Base-by-base conservation (phyloP, 2,888 invertebrate species). In the Nezara viridula region DNA sequence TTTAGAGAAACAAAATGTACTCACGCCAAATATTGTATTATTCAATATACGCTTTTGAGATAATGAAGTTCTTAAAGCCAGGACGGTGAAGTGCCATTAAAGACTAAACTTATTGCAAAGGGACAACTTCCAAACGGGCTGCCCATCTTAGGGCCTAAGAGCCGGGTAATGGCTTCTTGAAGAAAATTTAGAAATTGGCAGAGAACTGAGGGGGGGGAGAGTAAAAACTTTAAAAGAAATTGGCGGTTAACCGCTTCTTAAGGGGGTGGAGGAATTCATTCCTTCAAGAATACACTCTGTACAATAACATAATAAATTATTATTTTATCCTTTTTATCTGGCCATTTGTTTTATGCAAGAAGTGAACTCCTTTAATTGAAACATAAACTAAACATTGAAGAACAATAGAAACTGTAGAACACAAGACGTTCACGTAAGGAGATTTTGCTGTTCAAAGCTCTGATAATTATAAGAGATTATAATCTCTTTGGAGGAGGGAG, bases 131-230 rank as follows among this genome's bases (percentile, higher is more conserved):
- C 66, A 73, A 37, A 32, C 19, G 19, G 24, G 0, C 66, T 6
- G 32, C 19, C 6, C 66, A 37, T 73, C 66, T 37, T 73, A 27
- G 27, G 4, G 19, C 32, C 7, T 73, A 37, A 73, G 32, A 9
- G 32, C 19, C 32, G 19, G n/a, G 32, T 66, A 73, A 21, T 73
- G 66, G 66, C 32, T 37, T 32, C 66, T 73, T 37, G 6, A 19
- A 73, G 66, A 73, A 73, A 73, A 73, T 60, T 60, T 60, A 60
- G 60, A 16, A 27, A 60, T 60, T 73, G 66, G 66, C 66, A 73
- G 19, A 19, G 37, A 32, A 73, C 66, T 37, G 7, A 7, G 1
- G 19, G 32, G 19, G 55, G 19, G 21, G 6, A 47, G 27, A 73
- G 37, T 32, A 73, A 73, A 73, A 73, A 73, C 66, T 73, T 27